A percentile compares a stretch with the other conserved stretches of the same genome.
Evolutionary conservation across 2,113 vertebrate species (phyloP).

Genomic region (Etheostoma spectabile): DNA sequence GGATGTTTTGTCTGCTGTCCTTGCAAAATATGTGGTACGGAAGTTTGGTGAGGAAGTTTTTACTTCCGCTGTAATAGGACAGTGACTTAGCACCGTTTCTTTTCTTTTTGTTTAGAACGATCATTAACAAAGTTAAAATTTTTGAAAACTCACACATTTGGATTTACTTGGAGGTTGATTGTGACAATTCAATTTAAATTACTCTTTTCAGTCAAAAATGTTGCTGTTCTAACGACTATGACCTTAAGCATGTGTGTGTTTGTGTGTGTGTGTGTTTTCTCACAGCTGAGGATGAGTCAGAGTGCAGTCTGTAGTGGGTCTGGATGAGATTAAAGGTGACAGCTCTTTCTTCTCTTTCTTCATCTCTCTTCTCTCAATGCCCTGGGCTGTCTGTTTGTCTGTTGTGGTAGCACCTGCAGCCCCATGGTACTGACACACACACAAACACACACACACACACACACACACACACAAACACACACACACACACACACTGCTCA

Average conservation of each 20-base stretch:
- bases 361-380: neutral
- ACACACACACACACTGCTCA: neutral
- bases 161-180: too few relatives aligned
- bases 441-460: neutral
- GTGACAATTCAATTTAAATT: neutral
- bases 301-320: neutral
- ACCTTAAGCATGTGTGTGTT: neutral
- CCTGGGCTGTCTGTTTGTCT: conserved; percentile 1
- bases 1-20: neutral
- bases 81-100: too few relatives aligned
- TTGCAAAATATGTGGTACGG: neutral
- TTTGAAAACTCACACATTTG: too few relatives aligned
- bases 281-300: conserved; percentile 9
- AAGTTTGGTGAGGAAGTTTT: too few relatives aligned
- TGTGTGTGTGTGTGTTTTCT: neutral
- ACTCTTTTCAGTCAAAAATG: neutral
- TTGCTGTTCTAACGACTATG: neutral
- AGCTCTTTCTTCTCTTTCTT: conserved; percentile 21
- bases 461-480: conserved; percentile 12
- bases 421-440: neutral
- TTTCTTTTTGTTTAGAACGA: too few relatives aligned
- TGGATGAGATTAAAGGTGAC: conserved; percentile 39
- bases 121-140: too few relatives aligned
- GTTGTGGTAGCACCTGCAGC: conserved; percentile 35
- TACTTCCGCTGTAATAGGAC: too few relatives aligned